Evolutionary conservation across 1,140 invertebrate species (phyloP).

Genomic region (Drosophila mayri): DNA sequence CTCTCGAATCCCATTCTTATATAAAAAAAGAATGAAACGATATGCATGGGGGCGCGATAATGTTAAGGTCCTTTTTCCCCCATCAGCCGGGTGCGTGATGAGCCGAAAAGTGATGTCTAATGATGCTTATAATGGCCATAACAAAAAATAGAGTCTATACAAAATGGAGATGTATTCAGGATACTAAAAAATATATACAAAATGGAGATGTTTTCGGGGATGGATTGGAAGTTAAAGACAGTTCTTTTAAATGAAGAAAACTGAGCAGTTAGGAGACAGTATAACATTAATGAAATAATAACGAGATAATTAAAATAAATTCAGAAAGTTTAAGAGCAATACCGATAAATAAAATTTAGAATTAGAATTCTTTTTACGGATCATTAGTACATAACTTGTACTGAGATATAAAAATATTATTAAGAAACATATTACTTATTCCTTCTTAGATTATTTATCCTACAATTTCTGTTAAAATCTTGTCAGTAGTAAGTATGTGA

Average conservation of each 20-base stretch:
- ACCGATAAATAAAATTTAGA: no score
- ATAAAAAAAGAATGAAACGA: constrained; percentile 2
- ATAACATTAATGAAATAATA: no score
- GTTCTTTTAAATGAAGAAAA: neutral
- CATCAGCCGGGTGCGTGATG: constrained; percentile 62
- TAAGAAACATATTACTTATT: neutral
- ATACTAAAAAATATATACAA: neutral
- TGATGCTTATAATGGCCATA: constrained; percentile 52
- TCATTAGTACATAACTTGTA: no score
- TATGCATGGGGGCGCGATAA: constrained; percentile 20
- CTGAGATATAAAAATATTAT: neutral
- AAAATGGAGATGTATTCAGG: constrained; percentile 11
- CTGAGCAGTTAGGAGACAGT: no score
- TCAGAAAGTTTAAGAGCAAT: no score
- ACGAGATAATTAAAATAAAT: no score
- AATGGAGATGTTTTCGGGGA: constrained; percentile 17
- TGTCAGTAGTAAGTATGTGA: neutral
- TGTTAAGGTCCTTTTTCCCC: constrained; percentile 22
- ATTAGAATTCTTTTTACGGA: no score
- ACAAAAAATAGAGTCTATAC: constrained; percentile 1
- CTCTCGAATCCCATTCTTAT: constrained; percentile 65
- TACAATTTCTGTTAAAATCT: neutral
- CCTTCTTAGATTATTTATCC: neutral
- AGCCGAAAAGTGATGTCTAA: constrained; percentile 78
- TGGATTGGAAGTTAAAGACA: neutral